Evolutionary conservation across 2,113 vertebrate genomes (phyloP), one percentile per base, ranked within the genome.

Genomic region (Noturus placidus): DNA sequence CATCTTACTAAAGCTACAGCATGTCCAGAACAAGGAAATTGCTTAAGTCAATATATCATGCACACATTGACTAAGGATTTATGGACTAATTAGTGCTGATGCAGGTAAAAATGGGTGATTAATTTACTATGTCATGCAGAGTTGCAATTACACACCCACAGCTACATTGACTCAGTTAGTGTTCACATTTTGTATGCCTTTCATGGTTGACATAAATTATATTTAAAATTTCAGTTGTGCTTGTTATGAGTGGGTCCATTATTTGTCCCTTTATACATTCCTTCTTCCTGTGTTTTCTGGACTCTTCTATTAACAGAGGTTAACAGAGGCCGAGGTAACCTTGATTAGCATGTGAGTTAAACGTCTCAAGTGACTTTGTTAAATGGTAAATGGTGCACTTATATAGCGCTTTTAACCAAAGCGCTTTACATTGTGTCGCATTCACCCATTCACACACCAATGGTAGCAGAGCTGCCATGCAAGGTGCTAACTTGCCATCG

Each of bases 81-180:
- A 86, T 42, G 52, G n/a, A 52, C 27, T 86, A 88, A 90, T 86
- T 90, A 79, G n/a, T 56, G 30, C 54, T 83, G 20, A 61, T 81
- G 59, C 77, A 56, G 14, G 77, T 69, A 84, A 90, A 87, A 77
- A 76, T 80, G 79, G 11, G 54, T 56, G 78, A 83, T 87, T 72
- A 69, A 83, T 82, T 88, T 88, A 59, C 69, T 76, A n/a, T 35
- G 79, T 78, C 83, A 61, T 69, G 76, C 25, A n/a, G 56, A 63
- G 63, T 76, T 87, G 83, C 79, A 89, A 87, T 87, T 87, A 85
- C 81, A 87, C 86, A 85, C 85, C 87, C 86, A 85, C 86, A 87
- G 83, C 78, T 63, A 69, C 85, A 86, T 82, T 83, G 89, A 87
- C 86, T 77, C 54, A n/a, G 56, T 85, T 77, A 54, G 82, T 78